phyloP scores from a whole-genome alignment of 1,140 invertebrate genomes.

The Meteorus sp. region DNA sequence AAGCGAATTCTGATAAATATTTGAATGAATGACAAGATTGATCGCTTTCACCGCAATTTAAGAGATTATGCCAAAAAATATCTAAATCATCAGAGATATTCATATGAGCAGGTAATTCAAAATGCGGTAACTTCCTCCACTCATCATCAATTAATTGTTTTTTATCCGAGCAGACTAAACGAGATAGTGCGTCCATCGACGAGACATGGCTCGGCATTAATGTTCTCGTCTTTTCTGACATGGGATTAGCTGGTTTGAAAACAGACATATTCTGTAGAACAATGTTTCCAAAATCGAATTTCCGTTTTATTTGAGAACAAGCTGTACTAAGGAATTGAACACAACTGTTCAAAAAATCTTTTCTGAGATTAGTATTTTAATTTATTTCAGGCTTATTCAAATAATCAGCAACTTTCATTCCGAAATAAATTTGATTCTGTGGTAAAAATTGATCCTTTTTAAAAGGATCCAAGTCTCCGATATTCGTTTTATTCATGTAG shows the following conservation, averaged over 20 bases:
- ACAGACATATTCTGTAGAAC: not conserved
- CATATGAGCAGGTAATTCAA: slow-evolving; percentile 8
- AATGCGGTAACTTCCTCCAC: slow-evolving; percentile 20
- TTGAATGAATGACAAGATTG: slow-evolving; percentile 10
- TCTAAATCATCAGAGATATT: slow-evolving; percentile 1
- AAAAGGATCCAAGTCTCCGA: not conserved
- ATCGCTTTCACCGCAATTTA: slow-evolving; percentile 12
- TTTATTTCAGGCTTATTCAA: not conserved
- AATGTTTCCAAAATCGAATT: not conserved
- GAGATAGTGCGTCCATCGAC: slow-evolving; percentile 12
- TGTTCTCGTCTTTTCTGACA: not conserved
- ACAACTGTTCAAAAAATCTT: not conserved
- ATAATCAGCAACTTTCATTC: not conserved
- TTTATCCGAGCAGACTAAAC: not conserved
- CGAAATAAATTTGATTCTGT: slow-evolving; percentile 1
- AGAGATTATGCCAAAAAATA: slow-evolving; percentile 10
- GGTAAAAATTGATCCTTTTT: not conserved
- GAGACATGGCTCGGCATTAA: not conserved
- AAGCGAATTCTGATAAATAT: slow-evolving; percentile 16
- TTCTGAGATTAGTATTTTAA: not conserved
- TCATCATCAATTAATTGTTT: slow-evolving; percentile 22
- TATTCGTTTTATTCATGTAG: not conserved
- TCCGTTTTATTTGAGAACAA: not conserved
- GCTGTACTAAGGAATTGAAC: not conserved
- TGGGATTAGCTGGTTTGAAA: not conserved